These are phyloP conservation scores for Pseudolaguvia tuberculata DNA, from an alignment of 2,113 vertebrate species.

Conservation along the genomic window DNA sequence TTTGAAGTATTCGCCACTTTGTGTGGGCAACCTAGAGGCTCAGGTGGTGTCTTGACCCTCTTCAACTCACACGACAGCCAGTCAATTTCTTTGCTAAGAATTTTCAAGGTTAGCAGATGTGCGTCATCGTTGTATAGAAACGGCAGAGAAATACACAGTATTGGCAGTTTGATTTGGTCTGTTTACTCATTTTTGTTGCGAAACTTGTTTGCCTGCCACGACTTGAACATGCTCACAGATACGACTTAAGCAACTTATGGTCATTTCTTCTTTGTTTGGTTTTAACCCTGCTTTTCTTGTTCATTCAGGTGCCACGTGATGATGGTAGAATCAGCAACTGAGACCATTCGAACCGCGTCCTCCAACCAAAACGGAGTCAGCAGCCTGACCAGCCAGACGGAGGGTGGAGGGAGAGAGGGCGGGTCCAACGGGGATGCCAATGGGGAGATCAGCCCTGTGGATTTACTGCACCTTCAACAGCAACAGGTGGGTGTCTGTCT, in stretches of 20 bases:
- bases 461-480: constrained; percentile 96
- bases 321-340: constrained; percentile 99
- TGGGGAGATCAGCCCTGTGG: constrained; percentile 91
- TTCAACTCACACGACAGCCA: constrained; percentile 46
- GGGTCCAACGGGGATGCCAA: constrained; percentile 81
- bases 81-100: constrained; percentile 46
- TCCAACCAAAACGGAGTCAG: constrained; percentile 94
- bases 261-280: constrained; percentile 31
- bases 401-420: constrained; percentile 77
- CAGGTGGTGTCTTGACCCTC: constrained; percentile 58
- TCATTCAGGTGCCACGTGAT: constrained; percentile 84
- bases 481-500: constrained; percentile 84
- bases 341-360: constrained; percentile 95
- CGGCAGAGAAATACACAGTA: not conserved
- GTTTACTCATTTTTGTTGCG: constrained; percentile 51
- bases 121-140: not conserved
- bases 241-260: constrained; percentile 47
- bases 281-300: constrained; percentile 18
- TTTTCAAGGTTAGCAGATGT: constrained; percentile 46
- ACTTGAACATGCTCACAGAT: constrained; percentile 42
- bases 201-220: constrained; percentile 54
- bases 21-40: constrained; percentile 37
- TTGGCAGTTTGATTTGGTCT: constrained; percentile 40
- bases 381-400: constrained; percentile 89
- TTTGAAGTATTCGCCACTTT: constrained; percentile 53